Evolutionary conservation across 1,140 invertebrate species (phyloP).

Genomic region (Drosophila pseudoobscura): DNA sequence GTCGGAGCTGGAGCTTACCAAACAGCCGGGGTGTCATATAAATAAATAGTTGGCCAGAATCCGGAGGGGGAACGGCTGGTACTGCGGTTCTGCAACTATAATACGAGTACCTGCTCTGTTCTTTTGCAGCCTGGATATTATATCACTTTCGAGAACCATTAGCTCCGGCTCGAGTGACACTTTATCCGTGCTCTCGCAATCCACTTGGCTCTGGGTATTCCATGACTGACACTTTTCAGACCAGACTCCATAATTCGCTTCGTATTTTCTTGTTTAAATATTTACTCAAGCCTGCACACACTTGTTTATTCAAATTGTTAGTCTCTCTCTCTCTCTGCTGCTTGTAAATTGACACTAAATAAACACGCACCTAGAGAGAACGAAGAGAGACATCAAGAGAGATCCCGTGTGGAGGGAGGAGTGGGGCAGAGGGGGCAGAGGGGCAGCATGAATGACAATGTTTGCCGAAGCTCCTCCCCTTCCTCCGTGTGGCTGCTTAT

Average conservation of each 20-base stretch:
- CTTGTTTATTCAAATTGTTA: conserved; percentile 57
- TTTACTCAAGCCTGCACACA: conserved; percentile 61
- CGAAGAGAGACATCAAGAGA: conserved; percentile 10
- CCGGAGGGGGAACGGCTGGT: no score
- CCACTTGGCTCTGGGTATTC: conserved; percentile 23
- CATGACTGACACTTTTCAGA: conserved; percentile 13
- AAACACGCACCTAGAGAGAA: conserved; percentile 39
- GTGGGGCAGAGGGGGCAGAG: conserved; percentile 1
- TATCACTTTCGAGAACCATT: conserved; percentile 29
- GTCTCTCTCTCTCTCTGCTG: conserved; percentile 25
- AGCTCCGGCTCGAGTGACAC: conserved; percentile 13
- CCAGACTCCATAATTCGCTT: conserved; percentile 48
- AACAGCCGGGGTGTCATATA: not conserved
- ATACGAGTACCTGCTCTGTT: no score
- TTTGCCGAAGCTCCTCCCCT: conserved; percentile 48
- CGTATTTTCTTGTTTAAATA: conserved; percentile 69
- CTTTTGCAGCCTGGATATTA: not conserved
- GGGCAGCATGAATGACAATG: conserved; percentile 44
- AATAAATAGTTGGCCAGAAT: not conserved
- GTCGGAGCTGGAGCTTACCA: not conserved
- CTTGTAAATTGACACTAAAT: conserved; percentile 66
- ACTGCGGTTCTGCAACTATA: no score
- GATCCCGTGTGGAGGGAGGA: conserved; percentile 6
- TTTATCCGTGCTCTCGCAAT: conserved; percentile 31
- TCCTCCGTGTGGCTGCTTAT: conserved; percentile 59